phyloP scores from a whole-genome alignment of 2,888 invertebrate genomes.

The Adelphocoris suturalis region DNA sequence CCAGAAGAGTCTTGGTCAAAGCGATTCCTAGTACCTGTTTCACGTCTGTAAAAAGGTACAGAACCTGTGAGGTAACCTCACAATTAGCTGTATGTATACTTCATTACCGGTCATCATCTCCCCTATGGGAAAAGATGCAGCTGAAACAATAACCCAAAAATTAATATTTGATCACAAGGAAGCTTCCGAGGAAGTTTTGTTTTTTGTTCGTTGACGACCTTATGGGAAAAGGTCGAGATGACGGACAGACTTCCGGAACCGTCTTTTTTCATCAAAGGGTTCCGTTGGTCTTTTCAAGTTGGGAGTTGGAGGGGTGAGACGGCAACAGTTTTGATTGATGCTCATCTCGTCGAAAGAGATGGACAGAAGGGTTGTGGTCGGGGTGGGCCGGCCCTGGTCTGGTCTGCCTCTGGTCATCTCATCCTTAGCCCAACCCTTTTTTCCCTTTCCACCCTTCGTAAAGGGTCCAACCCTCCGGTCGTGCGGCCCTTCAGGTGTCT shows the following conservation, averaged over 20 bases:
- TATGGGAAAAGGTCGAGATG: slow-evolving; percentile 62
- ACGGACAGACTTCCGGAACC: neutral
- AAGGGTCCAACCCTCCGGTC: slow-evolving; percentile 38
- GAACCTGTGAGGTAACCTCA: neutral
- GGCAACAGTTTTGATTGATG: slow-evolving; percentile 70
- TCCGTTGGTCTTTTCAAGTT: slow-evolving; percentile 38
- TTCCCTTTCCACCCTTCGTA: slow-evolving; percentile 29
- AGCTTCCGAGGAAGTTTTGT: neutral
- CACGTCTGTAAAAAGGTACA: too few relatives aligned
- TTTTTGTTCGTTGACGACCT: slow-evolving; percentile 65
- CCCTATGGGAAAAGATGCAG: slow-evolving; percentile 36
- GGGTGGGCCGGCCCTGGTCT: too few relatives aligned
- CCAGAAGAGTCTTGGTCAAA: too few relatives aligned
- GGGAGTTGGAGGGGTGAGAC: slow-evolving; percentile 44
- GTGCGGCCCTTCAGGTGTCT: slow-evolving; percentile 17
- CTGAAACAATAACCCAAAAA: slow-evolving; percentile 28
- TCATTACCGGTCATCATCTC: slow-evolving; percentile 6
- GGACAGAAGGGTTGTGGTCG: slow-evolving; percentile 49
- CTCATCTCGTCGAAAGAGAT: slow-evolving; percentile 62
- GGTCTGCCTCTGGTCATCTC: slow-evolving; percentile 53
- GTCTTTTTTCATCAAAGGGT: neutral
- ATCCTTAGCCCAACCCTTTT: slow-evolving; percentile 55
- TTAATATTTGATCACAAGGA: slow-evolving; percentile 17
- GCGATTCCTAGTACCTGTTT: too few relatives aligned
- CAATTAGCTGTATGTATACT: slow-evolving; percentile 7